Evolutionary conservation across 2,113 vertebrate genomes (phyloP).

Genomic region (Hydrolagus affinis): DNA sequence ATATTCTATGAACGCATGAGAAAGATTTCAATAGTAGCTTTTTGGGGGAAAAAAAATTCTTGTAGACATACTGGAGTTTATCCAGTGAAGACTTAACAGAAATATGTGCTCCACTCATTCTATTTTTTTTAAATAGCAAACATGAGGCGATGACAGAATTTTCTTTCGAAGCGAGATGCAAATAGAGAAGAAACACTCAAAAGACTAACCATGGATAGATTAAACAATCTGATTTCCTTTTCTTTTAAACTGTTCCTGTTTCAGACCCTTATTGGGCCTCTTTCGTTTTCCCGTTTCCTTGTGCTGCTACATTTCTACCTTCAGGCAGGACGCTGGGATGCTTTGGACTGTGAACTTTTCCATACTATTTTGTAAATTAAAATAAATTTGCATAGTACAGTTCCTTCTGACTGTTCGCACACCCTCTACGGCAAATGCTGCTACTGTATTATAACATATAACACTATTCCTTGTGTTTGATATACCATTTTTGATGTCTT

Average conservation of each 20-base stretch:
- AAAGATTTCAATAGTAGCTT: too few relatives aligned
- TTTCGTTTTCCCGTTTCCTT: neutral
- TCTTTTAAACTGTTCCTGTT: neutral
- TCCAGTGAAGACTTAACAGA: too few relatives aligned
- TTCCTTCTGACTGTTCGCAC: neutral
- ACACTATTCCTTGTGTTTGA: too few relatives aligned
- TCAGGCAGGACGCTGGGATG: neutral
- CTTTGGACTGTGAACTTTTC: neutral
- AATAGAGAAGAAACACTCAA: neutral
- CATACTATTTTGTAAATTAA: neutral
- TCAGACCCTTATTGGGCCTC: neutral
- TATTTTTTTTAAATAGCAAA: too few relatives aligned
- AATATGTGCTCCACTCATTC: too few relatives aligned
- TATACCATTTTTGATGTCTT: too few relatives aligned
- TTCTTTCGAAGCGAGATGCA: too few relatives aligned
- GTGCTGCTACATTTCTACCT: neutral
- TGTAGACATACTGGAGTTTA: too few relatives aligned
- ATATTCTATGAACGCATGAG: neutral
- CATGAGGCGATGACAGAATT: too few relatives aligned
- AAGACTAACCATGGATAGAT: neutral
- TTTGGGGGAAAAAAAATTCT: too few relatives aligned
- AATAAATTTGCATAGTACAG: neutral
- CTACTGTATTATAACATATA: too few relatives aligned
- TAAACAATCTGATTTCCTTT: neutral
- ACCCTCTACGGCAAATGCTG: too few relatives aligned